Base-by-base conservation (phyloP, 1,140 invertebrate species). In the Cydia strobilella region DNA sequence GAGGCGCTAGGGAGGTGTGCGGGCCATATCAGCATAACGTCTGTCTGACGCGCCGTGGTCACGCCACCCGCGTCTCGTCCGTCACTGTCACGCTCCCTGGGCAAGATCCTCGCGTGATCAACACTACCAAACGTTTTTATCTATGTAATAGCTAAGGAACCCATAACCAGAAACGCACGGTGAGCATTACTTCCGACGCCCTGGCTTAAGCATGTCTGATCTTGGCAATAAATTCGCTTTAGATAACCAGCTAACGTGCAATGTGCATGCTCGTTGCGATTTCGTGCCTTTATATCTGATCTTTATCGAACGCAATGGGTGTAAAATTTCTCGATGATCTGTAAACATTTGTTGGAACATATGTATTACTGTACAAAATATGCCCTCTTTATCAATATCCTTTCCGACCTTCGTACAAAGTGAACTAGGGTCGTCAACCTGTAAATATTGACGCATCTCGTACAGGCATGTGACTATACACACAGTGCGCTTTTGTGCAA, bases 51-150 rank as follows among this genome's bases (percentile, higher is more conserved):
- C 31, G 65, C 71, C 23, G 59, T 42, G 59, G 71, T 76, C 72
- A 65, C 80, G 79, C 74, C 80, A 77, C 74, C 77, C 74, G 78
- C 80, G 69, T 80, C 78, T 78, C 85, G 90, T 90, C 82, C 83
- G 85, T 92, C 87, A 92, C 83, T 84, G 88, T 90, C 88, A 84
- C 79, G 80, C 79, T 75, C 73, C 79, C 78, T 77, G 79, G 74
- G 79, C 82, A 82, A 80, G 83, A 82, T 88, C 88, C 86, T 85
- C 88, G 87, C 85, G 84, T 88, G 84, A 89, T 77, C 84, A 85
- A 82, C 80, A 87, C 81, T 74, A 87, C 85, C 85, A 87, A 90
- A 81, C 85, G 84, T 90, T 88, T 87, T 87, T 90, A 90, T 85
- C 86, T 76, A 79, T 85, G 86, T 87, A 59, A 18, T 88, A 89